phyloP scores from a whole-genome alignment of 2,797 vertebrate species.

The Erithacus rubecula region DNA sequence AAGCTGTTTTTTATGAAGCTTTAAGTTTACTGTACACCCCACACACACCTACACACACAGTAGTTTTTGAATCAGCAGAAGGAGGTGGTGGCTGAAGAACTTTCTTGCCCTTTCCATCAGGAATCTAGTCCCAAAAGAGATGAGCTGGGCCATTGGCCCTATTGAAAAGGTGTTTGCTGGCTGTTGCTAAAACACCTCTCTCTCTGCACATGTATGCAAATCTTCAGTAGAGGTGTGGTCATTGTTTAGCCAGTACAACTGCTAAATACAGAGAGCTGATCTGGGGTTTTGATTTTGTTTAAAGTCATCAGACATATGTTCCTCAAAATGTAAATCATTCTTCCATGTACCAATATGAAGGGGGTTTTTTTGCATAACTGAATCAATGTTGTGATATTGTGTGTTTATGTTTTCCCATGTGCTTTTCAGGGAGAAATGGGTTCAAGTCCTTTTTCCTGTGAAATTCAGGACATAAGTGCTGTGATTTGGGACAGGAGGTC shows the following conservation, averaged over 20 bases:
- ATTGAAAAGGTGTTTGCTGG: neutral
- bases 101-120: neutral
- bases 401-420: neutral
- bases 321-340: neutral
- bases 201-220: neutral
- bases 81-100: neutral
- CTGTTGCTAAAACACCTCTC: neutral
- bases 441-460: neutral
- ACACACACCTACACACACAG: too few species aligned
- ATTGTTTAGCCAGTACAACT: neutral
- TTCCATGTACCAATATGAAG: neutral
- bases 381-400: neutral
- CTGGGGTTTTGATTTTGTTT: neutral
- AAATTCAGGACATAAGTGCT: neutral
- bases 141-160: neutral
- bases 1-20: neutral
- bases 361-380: neutral
- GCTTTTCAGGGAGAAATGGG: neutral
- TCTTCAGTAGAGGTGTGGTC: too few species aligned
- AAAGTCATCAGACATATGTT: neutral
- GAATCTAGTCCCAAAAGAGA: neutral
- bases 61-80: neutral
- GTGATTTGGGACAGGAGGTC: neutral
- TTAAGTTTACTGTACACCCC: neutral
- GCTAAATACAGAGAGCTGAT: neutral